Evolutionary conservation across 2,888 invertebrate genomes (phyloP), one percentile per base, ranked within the genome.

Genomic region (Cephonodes hylas): DNA sequence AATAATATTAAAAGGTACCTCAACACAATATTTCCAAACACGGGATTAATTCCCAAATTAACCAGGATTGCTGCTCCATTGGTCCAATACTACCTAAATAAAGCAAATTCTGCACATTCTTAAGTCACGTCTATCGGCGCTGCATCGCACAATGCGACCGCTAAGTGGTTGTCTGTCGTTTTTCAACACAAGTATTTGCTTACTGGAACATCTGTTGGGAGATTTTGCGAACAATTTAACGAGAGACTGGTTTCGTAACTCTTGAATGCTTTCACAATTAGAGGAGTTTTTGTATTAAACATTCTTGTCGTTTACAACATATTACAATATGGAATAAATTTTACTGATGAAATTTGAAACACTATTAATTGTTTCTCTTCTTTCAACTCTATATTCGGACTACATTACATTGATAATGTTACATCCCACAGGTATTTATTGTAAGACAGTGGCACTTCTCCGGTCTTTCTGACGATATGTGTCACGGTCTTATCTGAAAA

Each of bases 81-180:
- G 8, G 7, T 2, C 13, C 4, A 20, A 13, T 31, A 34, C 15
- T 56, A 44, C 7, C 1, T 5, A 7, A 44, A 44, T 44, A 15
- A 20, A 60, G 48, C 57, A 59, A 42, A n/a, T 10, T 63, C 66
- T 65, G 59, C 3, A 44, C 20, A 7, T 22, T 18, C 6, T 25
- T 23, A 61, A 44, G 42, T 66, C 73, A 23, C 10, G 53, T 25
- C n/a, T 48, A 38, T 42, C n/a, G 64, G 27, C 56, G 72, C 68
- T 75, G 75, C 75, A 73, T 75, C 65, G 67, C 72, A 81, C 83
- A 81, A 82, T 78, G 74, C 73, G 74, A 75, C 80, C 75, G 80
- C 86, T 86, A 85, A 87, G 87, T 86, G 85, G 83, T 80, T 82
- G 84, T 81, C 80, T 76, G 62, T 63, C 66, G 65, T 22, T 67